A percentile compares a stretch with the other conserved stretches of the same genome.
Conservation (phyloP, 2,888 invertebrate species). For the Melinopterus prodromus region DNA sequence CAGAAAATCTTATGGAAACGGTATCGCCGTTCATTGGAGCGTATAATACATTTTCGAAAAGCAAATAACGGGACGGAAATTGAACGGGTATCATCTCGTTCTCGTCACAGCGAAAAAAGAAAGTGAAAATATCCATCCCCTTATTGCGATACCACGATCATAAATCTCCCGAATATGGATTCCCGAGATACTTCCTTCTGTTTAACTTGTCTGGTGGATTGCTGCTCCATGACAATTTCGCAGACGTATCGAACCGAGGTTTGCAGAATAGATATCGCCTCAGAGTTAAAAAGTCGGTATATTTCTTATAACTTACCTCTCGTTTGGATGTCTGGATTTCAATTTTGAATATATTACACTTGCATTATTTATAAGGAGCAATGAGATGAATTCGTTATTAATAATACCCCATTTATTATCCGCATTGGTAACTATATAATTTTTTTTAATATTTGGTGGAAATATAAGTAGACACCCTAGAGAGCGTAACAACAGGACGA, state of each 20-base stretch:
- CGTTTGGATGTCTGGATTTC: not conserved
- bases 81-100: slow-evolving; percentile 19
- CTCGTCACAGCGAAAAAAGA: slow-evolving; percentile 18
- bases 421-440: no score
- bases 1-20: no score
- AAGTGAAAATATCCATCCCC: slow-evolving; percentile 13
- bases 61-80: slow-evolving; percentile 25
- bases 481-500: no score
- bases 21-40: not conserved
- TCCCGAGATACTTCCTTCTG: slow-evolving; percentile 14
- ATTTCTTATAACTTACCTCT: not conserved
- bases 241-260: slow-evolving; percentile 6
- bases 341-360: not conserved
- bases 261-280: slow-evolving; percentile 15
- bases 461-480: no score
- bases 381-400: no score
- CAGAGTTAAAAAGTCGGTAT: not conserved
- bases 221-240: slow-evolving; percentile 11
- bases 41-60: slow-evolving; percentile 24
- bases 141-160: slow-evolving; percentile 21
- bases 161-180: slow-evolving; percentile 22
- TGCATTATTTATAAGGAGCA: not conserved
- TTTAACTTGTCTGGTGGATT: slow-evolving; percentile 19
- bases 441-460: no score
- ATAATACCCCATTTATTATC: no score